These are phyloP conservation scores for Sardinella longiceps DNA, from an alignment of 2,797 vertebrate genomes.

Conservation along the genomic window DNA sequence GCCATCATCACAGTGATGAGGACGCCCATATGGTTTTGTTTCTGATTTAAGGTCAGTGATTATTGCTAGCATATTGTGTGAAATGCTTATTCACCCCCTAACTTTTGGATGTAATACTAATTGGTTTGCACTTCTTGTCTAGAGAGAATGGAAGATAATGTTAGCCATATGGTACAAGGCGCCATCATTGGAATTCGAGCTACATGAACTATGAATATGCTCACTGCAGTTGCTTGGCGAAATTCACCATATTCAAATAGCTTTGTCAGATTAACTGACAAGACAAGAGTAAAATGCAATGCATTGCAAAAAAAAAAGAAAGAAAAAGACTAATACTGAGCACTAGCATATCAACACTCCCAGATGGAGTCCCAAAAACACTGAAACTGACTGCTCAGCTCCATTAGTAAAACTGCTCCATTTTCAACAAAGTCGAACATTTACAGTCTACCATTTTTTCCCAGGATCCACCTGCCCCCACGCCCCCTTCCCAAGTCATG, in stretches of 20 bases:
- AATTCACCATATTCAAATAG: background rate
- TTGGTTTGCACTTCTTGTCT: background rate
- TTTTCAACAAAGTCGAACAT: too few relatives aligned
- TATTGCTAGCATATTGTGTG: background rate
- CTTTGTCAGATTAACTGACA: background rate
- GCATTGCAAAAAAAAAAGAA: background rate
- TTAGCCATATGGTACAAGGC: background rate
- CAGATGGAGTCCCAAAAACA: too few relatives aligned
- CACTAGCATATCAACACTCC: too few relatives aligned
- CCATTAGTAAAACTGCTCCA: too few relatives aligned
- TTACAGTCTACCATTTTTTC: too few relatives aligned
- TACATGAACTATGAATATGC: background rate
- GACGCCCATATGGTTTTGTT: background rate
- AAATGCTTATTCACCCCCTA: background rate
- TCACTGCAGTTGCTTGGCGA: background rate
- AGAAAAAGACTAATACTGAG: background rate
- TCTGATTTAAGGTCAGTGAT: slow-evolving; percentile 5
- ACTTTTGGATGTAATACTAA: background rate
- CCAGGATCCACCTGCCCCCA: too few relatives aligned
- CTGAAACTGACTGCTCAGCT: too few relatives aligned
- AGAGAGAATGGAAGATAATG: background rate
- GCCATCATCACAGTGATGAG: background rate
- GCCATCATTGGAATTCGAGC: background rate
- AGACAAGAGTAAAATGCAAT: too few relatives aligned
- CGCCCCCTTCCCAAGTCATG: too few relatives aligned